phyloP scores from a whole-genome alignment of 2,888 invertebrate species.

The Drosophila monieri region DNA sequence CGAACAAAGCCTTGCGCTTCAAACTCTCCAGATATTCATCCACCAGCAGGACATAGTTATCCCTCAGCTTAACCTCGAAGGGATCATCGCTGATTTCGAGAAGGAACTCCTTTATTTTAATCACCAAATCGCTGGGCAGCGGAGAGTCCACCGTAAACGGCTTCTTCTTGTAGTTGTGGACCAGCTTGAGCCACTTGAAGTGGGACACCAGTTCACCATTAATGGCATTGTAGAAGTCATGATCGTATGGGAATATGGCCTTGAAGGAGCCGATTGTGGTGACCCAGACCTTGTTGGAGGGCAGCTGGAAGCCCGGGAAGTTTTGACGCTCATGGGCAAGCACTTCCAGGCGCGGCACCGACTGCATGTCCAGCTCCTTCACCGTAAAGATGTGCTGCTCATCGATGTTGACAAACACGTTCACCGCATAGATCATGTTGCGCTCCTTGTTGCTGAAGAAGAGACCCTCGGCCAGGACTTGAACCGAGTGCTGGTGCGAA shows the following conservation, averaged over 20 bases:
- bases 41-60: constrained; percentile 96
- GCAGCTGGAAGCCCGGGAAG: constrained; percentile 88
- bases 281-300: constrained; percentile 88
- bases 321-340: constrained; percentile 89
- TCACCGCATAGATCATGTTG: constrained; percentile 82
- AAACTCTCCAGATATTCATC: constrained; percentile 98
- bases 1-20: constrained; percentile 94
- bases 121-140: constrained; percentile 94
- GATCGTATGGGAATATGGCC: constrained; percentile 92
- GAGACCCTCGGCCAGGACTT: constrained; percentile 87
- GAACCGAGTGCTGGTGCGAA: constrained; percentile 88
- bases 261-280: constrained; percentile 83
- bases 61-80: constrained; percentile 97
- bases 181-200: constrained; percentile 96
- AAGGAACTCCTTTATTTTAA: constrained; percentile 94
- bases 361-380: constrained; percentile 88
- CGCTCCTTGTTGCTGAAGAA: constrained; percentile 82
- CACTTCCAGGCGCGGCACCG: constrained; percentile 87
- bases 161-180: constrained; percentile 89
- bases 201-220: constrained; percentile 95
- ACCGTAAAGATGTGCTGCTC: constrained; percentile 89
- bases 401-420: constrained; percentile 86
- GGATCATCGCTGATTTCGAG: constrained; percentile 99
- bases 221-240: constrained; percentile 93
- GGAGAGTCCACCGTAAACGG: constrained; percentile 89